Base-by-base conservation (phyloP, 2,797 vertebrate genomes). In the Neosalanx taihuensis region DNA sequence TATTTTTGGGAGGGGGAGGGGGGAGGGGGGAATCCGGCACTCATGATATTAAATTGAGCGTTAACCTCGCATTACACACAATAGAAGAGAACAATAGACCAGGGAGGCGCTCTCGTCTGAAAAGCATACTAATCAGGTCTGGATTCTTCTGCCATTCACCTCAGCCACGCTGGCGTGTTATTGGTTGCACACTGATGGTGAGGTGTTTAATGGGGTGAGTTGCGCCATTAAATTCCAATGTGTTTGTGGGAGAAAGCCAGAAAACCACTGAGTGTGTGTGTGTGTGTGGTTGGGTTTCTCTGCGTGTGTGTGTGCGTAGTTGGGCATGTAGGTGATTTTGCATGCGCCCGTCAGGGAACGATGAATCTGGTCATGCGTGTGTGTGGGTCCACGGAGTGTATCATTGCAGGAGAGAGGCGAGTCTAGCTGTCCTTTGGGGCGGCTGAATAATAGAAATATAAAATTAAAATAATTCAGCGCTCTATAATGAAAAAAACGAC, bases 261-360 rank as follows among this genome's bases (percentile, higher is more conserved):
- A 13, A 41, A 41, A 10, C 37, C 37, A 41, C 6, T 5, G 66
- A 31, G n/a, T 31, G 23, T 73, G 18, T 64, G 41, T 58, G 7
- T 95, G 71, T 95, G 93, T 81, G 71, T 95, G 93, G 81, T 90
- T 93, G 84, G 94, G 94, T 69, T 94, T 90, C 64, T 95, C 81
- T 70, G 95, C 85, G 0, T 94, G 23, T 26, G 94, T 83, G 95
- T 89, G 83, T 94, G 95, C 18, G 49, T 56, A 49, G n/a, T 26
- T 53, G 29, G 53, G 65, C 18, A 46, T 67, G 26, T 17, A n/a
- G 51, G 51, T n/a, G 41, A 46, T 13, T 33, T 10, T 63, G 60
- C 9, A 31, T 31, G 26, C 35, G 13, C 31, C 13, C 15, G 18
- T 49, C n/a, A 46, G 31, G 15, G 18, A 15, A 7, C 4, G 26